Evolutionary conservation across 1,140 invertebrate genomes (phyloP).

Genomic region (Drosophila ironensis): DNA sequence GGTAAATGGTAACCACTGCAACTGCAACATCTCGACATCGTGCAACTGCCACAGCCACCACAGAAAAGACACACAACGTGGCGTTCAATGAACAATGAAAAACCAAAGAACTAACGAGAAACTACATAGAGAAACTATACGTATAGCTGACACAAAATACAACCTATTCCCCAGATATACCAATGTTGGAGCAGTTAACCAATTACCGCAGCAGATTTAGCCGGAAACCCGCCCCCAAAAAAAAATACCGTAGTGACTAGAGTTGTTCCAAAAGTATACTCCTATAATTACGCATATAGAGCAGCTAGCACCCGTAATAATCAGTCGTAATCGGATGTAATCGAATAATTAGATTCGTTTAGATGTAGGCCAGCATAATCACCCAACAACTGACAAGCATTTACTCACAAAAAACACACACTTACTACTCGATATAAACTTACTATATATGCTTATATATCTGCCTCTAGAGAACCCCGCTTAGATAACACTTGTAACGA

Average conservation of each 20-base stretch:
- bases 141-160: neutral
- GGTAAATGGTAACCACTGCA: slow-evolving; percentile 50
- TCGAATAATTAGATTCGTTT: slow-evolving; percentile 26
- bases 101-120: no score
- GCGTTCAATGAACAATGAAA: no score
- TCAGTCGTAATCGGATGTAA: slow-evolving; percentile 15
- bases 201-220: slow-evolving; percentile 36
- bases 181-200: slow-evolving; percentile 41
- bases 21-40: slow-evolving; percentile 17
- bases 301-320: slow-evolving; percentile 34
- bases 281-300: slow-evolving; percentile 23
- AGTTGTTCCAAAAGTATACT: slow-evolving; percentile 15
- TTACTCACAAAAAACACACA: slow-evolving; percentile 17
- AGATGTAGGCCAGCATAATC: slow-evolving; percentile 39
- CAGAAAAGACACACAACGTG: slow-evolving; percentile 10
- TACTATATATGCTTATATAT: neutral
- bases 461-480: slow-evolving; percentile 23
- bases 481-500: slow-evolving; percentile 26
- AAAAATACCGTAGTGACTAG: slow-evolving; percentile 39
- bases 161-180: slow-evolving; percentile 18
- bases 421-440: neutral
- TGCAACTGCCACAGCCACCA: slow-evolving; percentile 20
- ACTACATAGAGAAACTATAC: neutral
- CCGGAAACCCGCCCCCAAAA: slow-evolving; percentile 14
- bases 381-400: slow-evolving; percentile 5